These are phyloP conservation scores for Hemithea aestivaria DNA, from an alignment of 2,888 invertebrate species.

Conservation along the genomic window DNA sequence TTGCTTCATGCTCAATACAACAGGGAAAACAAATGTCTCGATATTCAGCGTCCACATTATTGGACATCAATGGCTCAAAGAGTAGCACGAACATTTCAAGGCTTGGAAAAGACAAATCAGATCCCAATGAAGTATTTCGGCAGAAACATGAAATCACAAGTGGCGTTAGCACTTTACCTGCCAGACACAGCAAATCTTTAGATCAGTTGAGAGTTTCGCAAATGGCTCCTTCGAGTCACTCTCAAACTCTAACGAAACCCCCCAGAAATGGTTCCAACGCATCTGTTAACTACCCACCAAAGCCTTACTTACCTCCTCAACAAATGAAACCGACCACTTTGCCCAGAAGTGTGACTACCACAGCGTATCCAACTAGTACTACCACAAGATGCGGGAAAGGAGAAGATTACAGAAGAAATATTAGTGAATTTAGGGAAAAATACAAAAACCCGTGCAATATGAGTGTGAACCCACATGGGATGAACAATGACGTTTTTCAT, in stretches of 20 bases:
- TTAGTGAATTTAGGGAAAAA: conserved; percentile 81
- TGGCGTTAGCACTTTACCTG: conserved; percentile 79
- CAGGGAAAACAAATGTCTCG: conserved; percentile 75
- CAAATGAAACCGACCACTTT: conserved; percentile 71
- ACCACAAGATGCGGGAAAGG: conserved; percentile 68
- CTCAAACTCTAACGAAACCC: conserved; percentile 56
- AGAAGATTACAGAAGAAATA: conserved; percentile 79
- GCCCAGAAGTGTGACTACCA: conserved; percentile 71
- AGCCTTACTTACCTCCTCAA: conserved; percentile 61
- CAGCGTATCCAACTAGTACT: conserved; percentile 66
- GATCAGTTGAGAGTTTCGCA: conserved; percentile 85
- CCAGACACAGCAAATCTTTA: conserved; percentile 89
- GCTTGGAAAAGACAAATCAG: conserved; percentile 49
- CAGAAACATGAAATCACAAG: conserved; percentile 66
- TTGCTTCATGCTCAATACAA: conserved; percentile 65
- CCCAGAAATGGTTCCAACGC: conserved; percentile 61
- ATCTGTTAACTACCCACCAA: conserved; percentile 70
- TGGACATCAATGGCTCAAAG: conserved; percentile 65
- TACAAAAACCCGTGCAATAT: conserved; percentile 78
- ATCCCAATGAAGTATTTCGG: conserved; percentile 52
- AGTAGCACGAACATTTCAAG: conserved; percentile 47
- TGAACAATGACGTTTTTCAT: conserved; percentile 70
- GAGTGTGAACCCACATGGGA: conserved; percentile 49
- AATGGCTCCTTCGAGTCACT: conserved; percentile 53
- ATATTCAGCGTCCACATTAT: conserved; percentile 80